Base-by-base conservation (phyloP, 2,797 vertebrate species). In the Chloroceryle inda region DNA sequence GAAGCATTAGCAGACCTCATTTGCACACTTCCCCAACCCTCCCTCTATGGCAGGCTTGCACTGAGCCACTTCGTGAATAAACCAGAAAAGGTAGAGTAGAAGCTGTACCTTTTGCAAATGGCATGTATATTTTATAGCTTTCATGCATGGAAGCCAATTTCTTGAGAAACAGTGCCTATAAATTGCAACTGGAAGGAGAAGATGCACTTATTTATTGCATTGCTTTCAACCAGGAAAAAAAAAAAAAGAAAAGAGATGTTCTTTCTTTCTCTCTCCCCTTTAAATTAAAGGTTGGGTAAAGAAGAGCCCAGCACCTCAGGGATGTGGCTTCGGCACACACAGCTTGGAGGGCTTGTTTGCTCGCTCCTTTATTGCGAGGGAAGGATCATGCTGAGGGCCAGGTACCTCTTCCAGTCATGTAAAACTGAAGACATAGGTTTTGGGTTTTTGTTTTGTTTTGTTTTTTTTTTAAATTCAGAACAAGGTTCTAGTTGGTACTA, bases 131-230 rank as follows among this genome's bases (percentile, higher is more conserved):
- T 95, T 97, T 90, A 95, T 68, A 86, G 74, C 63, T 92, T 90
- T 77, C 88, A 61, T n/a, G 74, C 52, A 53, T 1, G 85, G 94
- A 74, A 96, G 85, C 75, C 82, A 83, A 73, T 96, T 97, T 97
- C 92, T 94, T 90, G 73, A 93, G 91, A 85, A 94, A 71, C 29
- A 76, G 19, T 38, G 71, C 52, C 79, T 85, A 93, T 94, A 95
- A 94, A 96, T 93, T 88, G 80, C 92, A 87, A 40, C 83, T 53
- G 79, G 55, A 96, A 94, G 56, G 89, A 76, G 69, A 73, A 69
- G 91, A 89, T 85, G 45, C 69, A 38, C 59, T 95, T 96, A 95
- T 88, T 97, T 96, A 94, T 50, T 82, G 67, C 67, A 50, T 37
- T 92, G 77, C 27, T 89, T 90, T 76, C 91, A 87, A 49, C 47